Conservation (phyloP, 2,113 vertebrate genomes). For the Ellobius talpinus region DNA sequence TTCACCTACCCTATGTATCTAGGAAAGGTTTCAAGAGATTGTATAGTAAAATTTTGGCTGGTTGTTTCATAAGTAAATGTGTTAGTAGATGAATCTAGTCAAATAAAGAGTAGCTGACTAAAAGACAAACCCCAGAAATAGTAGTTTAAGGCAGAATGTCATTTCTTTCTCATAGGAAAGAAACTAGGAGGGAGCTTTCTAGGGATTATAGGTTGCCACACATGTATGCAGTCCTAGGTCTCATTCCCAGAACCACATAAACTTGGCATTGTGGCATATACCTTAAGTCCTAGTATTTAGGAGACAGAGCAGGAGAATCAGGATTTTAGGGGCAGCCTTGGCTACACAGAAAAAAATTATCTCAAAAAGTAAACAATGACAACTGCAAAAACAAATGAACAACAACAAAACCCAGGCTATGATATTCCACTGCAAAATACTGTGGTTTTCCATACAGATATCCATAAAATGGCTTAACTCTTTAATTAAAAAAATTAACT, state of each 20-base stretch:
- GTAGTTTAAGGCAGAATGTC: neutral
- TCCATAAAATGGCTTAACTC: neutral
- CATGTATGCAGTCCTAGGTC: neutral
- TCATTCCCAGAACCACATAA: neutral
- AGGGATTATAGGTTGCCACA: neutral
- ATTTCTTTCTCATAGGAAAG: neutral
- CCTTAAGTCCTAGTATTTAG: neutral
- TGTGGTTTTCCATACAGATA: neutral
- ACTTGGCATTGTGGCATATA: neutral
- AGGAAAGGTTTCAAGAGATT: neutral
- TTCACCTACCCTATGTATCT: neutral
- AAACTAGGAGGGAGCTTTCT: neutral
- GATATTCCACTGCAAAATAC: neutral
- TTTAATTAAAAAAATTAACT: no score
- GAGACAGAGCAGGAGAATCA: neutral
- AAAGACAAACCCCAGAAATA: neutral
- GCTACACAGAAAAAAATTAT: neutral
- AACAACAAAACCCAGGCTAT: neutral
- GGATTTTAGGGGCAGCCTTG: neutral
- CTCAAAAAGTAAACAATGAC: constrained; percentile 21
- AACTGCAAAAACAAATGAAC: neutral
- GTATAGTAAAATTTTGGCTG: neutral
- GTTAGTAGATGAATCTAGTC: neutral
- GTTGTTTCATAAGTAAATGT: neutral
- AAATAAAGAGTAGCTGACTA: neutral